These are phyloP conservation scores for Anseranas semipalmata DNA, from an alignment of 2,113 vertebrate genomes.

Conservation along the genomic window DNA sequence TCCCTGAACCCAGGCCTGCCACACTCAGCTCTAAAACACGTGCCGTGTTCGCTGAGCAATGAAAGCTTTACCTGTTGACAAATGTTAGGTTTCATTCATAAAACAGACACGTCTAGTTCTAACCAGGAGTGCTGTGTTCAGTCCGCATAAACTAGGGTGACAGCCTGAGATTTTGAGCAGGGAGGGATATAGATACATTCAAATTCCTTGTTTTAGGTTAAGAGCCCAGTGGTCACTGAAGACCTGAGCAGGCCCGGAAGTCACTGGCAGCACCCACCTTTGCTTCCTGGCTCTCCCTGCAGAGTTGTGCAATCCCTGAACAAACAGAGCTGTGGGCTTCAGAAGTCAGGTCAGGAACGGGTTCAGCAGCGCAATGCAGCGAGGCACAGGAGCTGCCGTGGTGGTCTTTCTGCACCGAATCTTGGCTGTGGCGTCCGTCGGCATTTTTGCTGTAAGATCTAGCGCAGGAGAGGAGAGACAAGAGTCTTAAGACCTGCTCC, in stretches of 20 bases:
- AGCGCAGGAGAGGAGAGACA: not conserved
- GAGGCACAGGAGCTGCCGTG: not conserved
- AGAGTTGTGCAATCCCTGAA: conserved; percentile 19
- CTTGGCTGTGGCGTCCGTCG: conserved; percentile 64
- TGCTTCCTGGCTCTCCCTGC: conserved; percentile 48
- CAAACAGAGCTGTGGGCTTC: conserved; percentile 21
- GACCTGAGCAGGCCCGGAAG: not conserved
- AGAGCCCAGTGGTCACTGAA: not conserved
- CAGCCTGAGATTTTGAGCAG: not conserved
- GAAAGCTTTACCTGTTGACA: not conserved
- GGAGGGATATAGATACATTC: not conserved
- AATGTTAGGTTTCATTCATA: not conserved
- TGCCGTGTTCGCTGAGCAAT: not conserved
- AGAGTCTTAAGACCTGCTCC: not conserved
- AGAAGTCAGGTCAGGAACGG: not conserved
- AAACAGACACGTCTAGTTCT: not conserved
- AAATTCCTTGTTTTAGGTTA: not conserved
- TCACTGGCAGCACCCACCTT: conserved; percentile 39
- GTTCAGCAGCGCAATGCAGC: not conserved
- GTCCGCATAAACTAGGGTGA: not conserved
- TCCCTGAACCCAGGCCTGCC: not conserved
- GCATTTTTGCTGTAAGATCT: conserved; percentile 75
- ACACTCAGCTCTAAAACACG: accelerated
- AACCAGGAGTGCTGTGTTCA: not conserved
- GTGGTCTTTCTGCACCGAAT: conserved; percentile 53